These are phyloP conservation scores for Helicorthomorpha holstii DNA, from an alignment of 1,140 invertebrate species.

Conservation along the genomic window DNA sequence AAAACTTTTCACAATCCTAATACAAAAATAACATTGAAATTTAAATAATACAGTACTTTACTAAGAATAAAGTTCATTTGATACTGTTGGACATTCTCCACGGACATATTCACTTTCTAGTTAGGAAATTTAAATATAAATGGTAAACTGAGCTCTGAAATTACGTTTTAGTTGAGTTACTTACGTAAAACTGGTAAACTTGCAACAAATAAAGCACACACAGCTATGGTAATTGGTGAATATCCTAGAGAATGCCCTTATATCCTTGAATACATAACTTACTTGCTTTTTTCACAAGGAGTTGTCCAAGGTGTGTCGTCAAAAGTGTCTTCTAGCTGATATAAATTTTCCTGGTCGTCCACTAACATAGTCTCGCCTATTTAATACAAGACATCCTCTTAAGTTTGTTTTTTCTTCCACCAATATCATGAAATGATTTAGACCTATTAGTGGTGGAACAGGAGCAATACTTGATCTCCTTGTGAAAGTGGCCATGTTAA, in stretches of 20 bases:
- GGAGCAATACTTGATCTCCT: conserved; percentile 27
- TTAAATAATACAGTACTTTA: background rate
- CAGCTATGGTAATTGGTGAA: too few species aligned
- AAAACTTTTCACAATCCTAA: conserved; percentile 86
- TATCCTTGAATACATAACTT: too few species aligned
- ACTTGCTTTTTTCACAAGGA: conserved; percentile 76
- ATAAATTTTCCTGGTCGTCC: conserved; percentile 11
- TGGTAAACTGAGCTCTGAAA: too few species aligned
- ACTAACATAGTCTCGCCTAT: conserved; percentile 18
- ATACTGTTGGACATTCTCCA: conserved; percentile 8
- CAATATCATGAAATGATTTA: background rate
- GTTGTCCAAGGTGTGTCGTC: conserved; percentile 76
- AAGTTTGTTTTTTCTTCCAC: background rate
- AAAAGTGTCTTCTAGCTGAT: conserved; percentile 50
- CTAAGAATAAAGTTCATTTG: conserved; percentile 20
- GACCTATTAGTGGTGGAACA: conserved; percentile 27
- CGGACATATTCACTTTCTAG: conserved; percentile 6
- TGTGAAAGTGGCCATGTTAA: conserved; percentile 10
- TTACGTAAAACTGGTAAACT: too few species aligned
- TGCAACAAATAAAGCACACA: too few species aligned
- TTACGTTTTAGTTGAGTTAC: too few species aligned
- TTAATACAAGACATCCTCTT: background rate
- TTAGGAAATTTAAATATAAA: conserved; percentile 5
- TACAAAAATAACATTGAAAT: conserved; percentile 6
- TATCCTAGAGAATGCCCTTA: too few species aligned